These are phyloP conservation scores for Corythornis vintsioides DNA, from an alignment of 2,113 vertebrate genomes.

Conservation along the genomic window DNA sequence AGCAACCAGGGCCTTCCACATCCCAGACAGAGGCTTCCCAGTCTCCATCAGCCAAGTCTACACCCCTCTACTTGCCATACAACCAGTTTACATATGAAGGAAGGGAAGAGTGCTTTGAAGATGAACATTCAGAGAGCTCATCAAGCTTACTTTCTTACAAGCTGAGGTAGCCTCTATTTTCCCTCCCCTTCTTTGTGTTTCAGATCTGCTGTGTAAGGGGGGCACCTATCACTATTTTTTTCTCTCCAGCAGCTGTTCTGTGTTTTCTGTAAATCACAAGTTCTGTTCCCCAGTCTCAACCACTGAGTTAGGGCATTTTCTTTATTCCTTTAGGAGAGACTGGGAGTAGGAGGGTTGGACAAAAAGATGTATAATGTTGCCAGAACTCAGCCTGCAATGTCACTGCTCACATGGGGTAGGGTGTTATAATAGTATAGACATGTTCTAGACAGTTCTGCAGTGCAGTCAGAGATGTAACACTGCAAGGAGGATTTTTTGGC, in stretches of 20 bases:
- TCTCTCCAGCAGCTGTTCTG: background rate
- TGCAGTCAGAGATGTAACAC: background rate
- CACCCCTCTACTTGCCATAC: constrained; percentile 89
- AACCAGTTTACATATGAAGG: constrained; percentile 95
- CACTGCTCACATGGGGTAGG: background rate
- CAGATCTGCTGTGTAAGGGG: background rate
- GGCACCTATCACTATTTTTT: background rate
- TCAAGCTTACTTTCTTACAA: constrained; percentile 81
- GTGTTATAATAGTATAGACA: background rate
- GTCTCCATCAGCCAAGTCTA: constrained; percentile 82
- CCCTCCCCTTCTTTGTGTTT: background rate
- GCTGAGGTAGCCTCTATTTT: constrained; percentile 71
- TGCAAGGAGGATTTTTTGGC: constrained; percentile 30
- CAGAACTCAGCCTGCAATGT: background rate
- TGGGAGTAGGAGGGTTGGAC: background rate
- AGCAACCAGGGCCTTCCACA: constrained; percentile 85
- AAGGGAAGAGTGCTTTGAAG: constrained; percentile 85
- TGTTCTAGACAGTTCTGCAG: background rate
- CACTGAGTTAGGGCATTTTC: background rate
- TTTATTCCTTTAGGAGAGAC: background rate
- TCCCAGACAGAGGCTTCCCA: constrained; percentile 86
- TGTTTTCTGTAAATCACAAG: background rate
- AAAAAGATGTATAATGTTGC: background rate
- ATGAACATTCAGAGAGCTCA: constrained; percentile 81
- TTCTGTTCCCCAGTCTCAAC: background rate